Evolutionary conservation across 53 echinoderm and acorn worm species (phyloP).

Genomic region (Mesocentrotus franciscanus): DNA sequence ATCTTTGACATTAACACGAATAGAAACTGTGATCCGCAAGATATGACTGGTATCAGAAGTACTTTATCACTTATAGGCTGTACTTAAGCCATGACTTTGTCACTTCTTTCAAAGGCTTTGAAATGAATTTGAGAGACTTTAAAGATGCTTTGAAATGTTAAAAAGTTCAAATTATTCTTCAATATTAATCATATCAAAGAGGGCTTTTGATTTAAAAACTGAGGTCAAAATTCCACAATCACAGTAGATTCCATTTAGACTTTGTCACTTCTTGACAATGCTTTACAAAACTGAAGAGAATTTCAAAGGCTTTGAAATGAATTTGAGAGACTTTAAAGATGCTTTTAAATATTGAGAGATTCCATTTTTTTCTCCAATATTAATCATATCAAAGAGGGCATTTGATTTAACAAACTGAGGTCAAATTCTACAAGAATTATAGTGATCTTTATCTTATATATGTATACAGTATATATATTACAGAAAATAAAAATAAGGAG

Average conservation of each 20-base stretch:
- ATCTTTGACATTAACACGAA: slow-evolving; percentile 12
- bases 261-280: background rate
- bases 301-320: background rate
- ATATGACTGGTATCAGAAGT: background rate
- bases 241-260: background rate
- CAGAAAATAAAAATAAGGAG: too few species aligned
- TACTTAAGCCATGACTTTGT: background rate
- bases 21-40: background rate
- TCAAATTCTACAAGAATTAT: too few species aligned
- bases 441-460: too few species aligned
- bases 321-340: background rate
- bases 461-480: too few species aligned
- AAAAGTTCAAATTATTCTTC: too few species aligned
- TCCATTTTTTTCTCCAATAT: too few species aligned
- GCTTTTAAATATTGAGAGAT: background rate
- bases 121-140: background rate
- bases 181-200: background rate
- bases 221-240: too few species aligned
- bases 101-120: background rate
- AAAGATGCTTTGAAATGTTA: background rate
- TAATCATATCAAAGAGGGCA: background rate
- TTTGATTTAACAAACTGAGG: background rate
- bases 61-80: background rate
- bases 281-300: too few species aligned
- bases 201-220: background rate